A percentile compares a stretch with the other conserved stretches of the same genome.
Evolutionary conservation across 2,888 invertebrate species (phyloP).

Genomic region (Cataglyphis livida): DNA sequence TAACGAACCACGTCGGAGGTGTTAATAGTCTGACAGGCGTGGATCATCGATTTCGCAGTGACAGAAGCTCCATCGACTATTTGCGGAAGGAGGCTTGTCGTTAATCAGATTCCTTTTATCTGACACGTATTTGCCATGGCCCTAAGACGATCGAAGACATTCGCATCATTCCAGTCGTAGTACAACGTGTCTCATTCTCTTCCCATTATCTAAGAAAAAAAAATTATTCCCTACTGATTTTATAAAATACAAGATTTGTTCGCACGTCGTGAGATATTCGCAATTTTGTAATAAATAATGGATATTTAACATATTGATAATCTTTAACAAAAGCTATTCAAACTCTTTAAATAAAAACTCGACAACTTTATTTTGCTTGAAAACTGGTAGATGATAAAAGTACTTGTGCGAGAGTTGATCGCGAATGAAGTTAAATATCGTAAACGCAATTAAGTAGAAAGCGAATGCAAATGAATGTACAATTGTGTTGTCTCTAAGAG

Average conservation of each 20-base stretch:
- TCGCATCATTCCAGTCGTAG: not conserved
- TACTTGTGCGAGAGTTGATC: not conserved
- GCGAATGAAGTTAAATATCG: not conserved
- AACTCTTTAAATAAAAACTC: not conserved
- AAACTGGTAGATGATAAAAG: constrained; percentile 7
- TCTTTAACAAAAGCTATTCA: not conserved
- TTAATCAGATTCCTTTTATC: constrained; percentile 59
- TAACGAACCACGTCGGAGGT: constrained; percentile 71
- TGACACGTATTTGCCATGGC: constrained; percentile 7
- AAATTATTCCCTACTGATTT: not conserved
- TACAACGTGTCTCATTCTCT: not conserved
- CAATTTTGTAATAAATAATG: not conserved
- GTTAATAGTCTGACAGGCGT: constrained; percentile 74
- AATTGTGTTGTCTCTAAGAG: constrained; percentile 1
- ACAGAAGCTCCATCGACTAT: constrained; percentile 53
- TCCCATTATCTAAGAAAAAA: not conserved
- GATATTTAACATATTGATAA: not conserved
- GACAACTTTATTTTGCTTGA: not conserved
- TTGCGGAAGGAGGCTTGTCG: constrained; percentile 50
- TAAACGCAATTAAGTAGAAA: constrained; percentile 12
- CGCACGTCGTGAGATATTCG: not conserved
- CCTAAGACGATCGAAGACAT: constrained; percentile 26
- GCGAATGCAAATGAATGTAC: constrained; percentile 11
- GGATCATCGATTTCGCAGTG: constrained; percentile 73
- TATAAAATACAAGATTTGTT: not conserved